phyloP scores from a whole-genome alignment of 2,113 vertebrate genomes.

The Carettochelys insculpta region DNA sequence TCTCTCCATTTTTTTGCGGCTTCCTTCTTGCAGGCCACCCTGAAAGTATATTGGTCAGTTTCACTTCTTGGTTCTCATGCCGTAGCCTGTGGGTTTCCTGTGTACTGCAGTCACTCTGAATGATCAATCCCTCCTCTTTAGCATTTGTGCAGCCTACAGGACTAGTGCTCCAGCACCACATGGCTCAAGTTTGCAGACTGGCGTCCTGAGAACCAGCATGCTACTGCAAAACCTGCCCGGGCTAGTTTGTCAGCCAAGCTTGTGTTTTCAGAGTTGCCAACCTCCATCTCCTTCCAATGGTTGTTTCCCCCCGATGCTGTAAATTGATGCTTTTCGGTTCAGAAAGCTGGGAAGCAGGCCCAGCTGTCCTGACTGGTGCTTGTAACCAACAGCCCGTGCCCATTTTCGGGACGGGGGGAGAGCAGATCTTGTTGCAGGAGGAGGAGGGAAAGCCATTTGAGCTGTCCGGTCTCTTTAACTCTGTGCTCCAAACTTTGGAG shows the following conservation, averaged over 20 bases:
- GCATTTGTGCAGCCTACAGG: not conserved
- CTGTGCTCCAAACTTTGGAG: not conserved
- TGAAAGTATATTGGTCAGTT: not conserved
- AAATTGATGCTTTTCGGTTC: not conserved
- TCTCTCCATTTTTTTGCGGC: not conserved
- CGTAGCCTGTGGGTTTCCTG: not conserved
- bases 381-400: not conserved
- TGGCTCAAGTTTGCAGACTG: fast-evolving
- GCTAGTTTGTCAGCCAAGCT: not conserved
- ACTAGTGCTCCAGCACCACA: not conserved
- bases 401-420: not conserved
- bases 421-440: not conserved
- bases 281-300: not conserved
- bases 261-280: not conserved
- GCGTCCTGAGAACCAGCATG: not conserved
- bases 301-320: not conserved
- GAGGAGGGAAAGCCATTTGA: not conserved
- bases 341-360: not conserved
- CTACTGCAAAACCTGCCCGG: not conserved
- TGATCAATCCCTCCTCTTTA: not conserved
- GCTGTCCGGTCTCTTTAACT: not conserved
- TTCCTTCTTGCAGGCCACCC: not conserved
- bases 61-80: not conserved
- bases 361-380: not conserved
- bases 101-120: not conserved